Evolutionary conservation across 2,797 vertebrate genomes (phyloP), one percentile per base, ranked within the genome.

Genomic region (Lacerta bilineata): DNA sequence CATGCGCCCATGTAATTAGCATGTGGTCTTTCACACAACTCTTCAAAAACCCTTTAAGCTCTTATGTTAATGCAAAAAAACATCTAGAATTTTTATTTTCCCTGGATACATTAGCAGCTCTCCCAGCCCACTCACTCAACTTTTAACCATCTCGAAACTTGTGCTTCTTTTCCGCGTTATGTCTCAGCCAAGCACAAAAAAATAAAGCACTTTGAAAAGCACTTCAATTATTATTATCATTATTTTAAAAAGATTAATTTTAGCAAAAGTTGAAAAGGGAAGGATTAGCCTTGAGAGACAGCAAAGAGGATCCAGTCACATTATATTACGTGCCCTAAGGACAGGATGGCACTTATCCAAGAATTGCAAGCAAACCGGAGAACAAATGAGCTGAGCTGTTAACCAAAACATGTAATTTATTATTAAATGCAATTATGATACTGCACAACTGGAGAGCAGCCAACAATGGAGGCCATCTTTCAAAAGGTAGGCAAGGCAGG

Each of bases 391-490:
- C 41, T 85, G 3, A 88, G 7, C 43, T 75, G 66, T 33, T 91
- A 71, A 86, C 55, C 75, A 89, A 94, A 94, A 89, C 8, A 36
- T 5, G 4, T 72, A 92, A 91, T 41, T 88, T 77, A 79, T 89
- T 61, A 61, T 80, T 79, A 91, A 89, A 88, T 55, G 69, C 1
- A 92, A 5, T 0, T 87, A 82, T 4, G 86, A 88, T 79, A 79
- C 83, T 55, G 5, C 75, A 88, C 59, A 83, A 88, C 3, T 25
- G 20, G 11, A 41, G 6, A 8, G 5, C 8, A 39, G 10, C 27
- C 13, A 90, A 29, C 2, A 76, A 76, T 5, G 33, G 80, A 87
- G 59, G 1, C 41, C 77, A 43, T 87, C 86, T 36, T 88, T 82
- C 85, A 80, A 61, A 85, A 50, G 41, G 1, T 80, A 10, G 43